Evolutionary conservation across 2,797 vertebrate species (phyloP), one percentile per base, ranked within the genome.

Genomic region (Ctenopoma multispine): DNA sequence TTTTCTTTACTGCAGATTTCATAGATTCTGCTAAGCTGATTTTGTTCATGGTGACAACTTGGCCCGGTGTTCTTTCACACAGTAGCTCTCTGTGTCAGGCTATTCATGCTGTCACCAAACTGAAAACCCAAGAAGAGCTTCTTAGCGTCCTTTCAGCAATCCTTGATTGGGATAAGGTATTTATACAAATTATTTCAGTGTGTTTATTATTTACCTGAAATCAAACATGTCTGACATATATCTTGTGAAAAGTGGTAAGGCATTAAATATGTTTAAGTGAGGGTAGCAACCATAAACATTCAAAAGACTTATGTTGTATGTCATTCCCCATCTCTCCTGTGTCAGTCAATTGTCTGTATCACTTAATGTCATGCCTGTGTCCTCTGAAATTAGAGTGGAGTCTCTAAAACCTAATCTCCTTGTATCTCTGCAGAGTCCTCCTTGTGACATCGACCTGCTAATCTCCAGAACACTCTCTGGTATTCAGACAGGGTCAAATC

Each of bases 121-220:
- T 94, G 29, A 95, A 86, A 40, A 94, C 96, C 18, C 85, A 82
- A 48, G 91, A 83, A 10, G 94, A 95, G 8, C 66, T 96, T 47
- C 84, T 94, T 56, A 29, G 82, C 70, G 97, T 92, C 77, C 80
- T 98, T 47, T 92, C 89, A 27, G 85, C 89, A 1, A 97, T 95
- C 77, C 93, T 99, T 55, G 93, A 65, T 54, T 99, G 97, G 97
- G 96, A 97, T n/a, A 95, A 96, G 97, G 98, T 87, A 81, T 51
- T 70, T 51, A 46, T 48, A 11, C 1, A 56, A 5, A n/a, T 67
- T 2, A 5, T 53, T 5, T 12, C 68, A 40, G 21, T 23, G 5
- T 36, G 11, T 62, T 1, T 17, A 2, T 41, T 34, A 40, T 50
- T 66, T 60, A 15, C 10, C 2, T 43, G 0, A 20, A 27, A 44